Percentiles rank a stretch among this genome's conserved stretches.
These are phyloP conservation scores for Eupleurogrammus muticus DNA, from an alignment of 2,797 vertebrate genomes.

Conservation along the genomic window DNA sequence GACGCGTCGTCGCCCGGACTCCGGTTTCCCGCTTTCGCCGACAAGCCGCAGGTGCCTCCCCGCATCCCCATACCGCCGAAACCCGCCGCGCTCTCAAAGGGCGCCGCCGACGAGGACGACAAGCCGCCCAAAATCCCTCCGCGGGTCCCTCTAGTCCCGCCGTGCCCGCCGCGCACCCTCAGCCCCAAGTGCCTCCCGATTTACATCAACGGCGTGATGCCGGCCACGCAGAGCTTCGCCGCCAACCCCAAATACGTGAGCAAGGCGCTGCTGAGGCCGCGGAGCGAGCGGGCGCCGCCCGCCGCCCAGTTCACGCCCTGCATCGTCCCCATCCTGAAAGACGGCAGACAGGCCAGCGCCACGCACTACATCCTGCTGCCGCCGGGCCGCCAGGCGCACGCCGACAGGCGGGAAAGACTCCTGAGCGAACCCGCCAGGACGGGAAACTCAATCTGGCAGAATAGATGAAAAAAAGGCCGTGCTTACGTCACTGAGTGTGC, in stretches of 20 bases:
- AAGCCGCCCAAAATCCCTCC: slow-evolving; percentile 94
- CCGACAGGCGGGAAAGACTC: slow-evolving; percentile 89
- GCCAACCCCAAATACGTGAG: slow-evolving; percentile 98
- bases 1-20: slow-evolving; percentile 72
- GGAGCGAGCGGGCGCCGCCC: slow-evolving; percentile 85
- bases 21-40: slow-evolving; percentile 78
- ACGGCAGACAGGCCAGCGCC: slow-evolving; percentile 93
- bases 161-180: slow-evolving; percentile 88
- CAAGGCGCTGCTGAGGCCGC: slow-evolving; percentile 90
- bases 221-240: slow-evolving; percentile 97
- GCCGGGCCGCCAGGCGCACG: slow-evolving; percentile 86
- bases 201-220: slow-evolving; percentile 98
- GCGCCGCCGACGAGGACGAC: slow-evolving; percentile 84
- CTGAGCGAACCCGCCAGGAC: slow-evolving; percentile 86
- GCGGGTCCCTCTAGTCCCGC: slow-evolving; percentile 88
- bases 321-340: slow-evolving; percentile 96
- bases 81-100: slow-evolving; percentile 74
- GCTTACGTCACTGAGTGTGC: slow-evolving; percentile 4
- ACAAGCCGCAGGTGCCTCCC: slow-evolving; percentile 93
- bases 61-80: slow-evolving; percentile 90
- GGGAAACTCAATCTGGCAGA: slow-evolving; percentile 74
- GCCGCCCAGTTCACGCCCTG: slow-evolving; percentile 77
- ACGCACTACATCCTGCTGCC: slow-evolving; percentile 98
- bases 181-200: slow-evolving; percentile 96
- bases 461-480: slow-evolving; percentile 75